Evolutionary conservation across 2,797 vertebrate genomes (phyloP).

Genomic region (Syngnathus acus): DNA sequence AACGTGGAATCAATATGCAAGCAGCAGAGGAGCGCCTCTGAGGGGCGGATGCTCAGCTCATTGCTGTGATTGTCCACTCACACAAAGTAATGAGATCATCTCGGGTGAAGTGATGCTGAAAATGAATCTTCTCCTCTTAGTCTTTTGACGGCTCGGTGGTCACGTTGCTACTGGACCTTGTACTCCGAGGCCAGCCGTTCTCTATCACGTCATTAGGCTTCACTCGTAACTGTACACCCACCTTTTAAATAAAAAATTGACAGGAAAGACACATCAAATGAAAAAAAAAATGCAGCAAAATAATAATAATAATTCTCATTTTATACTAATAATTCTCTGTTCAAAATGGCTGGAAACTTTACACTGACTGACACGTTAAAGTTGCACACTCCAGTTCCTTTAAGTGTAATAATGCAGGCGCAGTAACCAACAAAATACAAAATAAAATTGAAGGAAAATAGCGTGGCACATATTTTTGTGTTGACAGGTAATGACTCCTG

Average conservation of each 20-base stretch:
- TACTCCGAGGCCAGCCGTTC: conserved; percentile 53
- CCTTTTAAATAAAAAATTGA: conserved; percentile 11
- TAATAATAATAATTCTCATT: too few relatives aligned
- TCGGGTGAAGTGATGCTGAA: conserved; percentile 66
- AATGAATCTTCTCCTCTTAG: conserved; percentile 64
- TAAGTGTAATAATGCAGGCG: not conserved
- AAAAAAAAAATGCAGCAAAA: not conserved
- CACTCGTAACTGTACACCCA: conserved; percentile 28
- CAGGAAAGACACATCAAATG: too few relatives aligned
- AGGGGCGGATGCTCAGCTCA: conserved; percentile 24
- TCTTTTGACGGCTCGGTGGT: conserved; percentile 44
- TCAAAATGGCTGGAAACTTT: not conserved
- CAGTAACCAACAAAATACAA: not conserved
- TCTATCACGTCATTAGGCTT: conserved; percentile 26
- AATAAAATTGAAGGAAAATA: conserved; percentile 1
- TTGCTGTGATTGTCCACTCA: conserved; percentile 42
- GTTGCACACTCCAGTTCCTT: not conserved
- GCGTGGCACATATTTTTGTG: conserved; percentile 52
- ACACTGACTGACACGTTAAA: not conserved
- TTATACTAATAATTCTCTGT: too few relatives aligned
- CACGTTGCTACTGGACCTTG: conserved; percentile 58
- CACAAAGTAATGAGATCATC: conserved; percentile 68
- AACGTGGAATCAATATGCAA: conserved; percentile 5
- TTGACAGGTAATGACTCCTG: conserved; percentile 49
- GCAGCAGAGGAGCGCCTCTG: conserved; percentile 21